These are phyloP conservation scores for Lamprotornis superbus DNA, from an alignment of 2,113 vertebrate genomes.

Conservation along the genomic window DNA sequence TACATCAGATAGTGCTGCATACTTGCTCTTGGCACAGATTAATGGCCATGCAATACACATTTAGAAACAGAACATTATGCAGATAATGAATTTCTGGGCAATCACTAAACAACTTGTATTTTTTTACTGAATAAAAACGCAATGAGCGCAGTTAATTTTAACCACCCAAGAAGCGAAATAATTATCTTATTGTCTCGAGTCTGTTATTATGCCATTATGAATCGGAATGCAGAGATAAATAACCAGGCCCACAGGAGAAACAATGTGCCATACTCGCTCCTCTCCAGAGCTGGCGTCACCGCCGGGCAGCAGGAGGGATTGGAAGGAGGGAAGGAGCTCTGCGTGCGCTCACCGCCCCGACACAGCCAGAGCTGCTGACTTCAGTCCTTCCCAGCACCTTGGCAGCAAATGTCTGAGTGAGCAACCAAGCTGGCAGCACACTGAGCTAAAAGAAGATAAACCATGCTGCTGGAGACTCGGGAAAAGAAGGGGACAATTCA, in stretches of 20 bases:
- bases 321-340: neutral
- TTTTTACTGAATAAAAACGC: constrained; percentile 23
- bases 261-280: neutral
- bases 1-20: constrained; percentile 22
- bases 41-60: constrained; percentile 6
- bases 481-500: neutral
- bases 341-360: rapidly evolving
- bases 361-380: neutral
- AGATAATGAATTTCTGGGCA: constrained; percentile 53
- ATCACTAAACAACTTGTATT: constrained; percentile 26
- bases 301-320: neutral
- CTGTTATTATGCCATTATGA: constrained; percentile 50
- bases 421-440: neutral
- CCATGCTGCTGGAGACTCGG: neutral
- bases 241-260: neutral
- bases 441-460: neutral
- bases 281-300: neutral
- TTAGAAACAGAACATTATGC: constrained; percentile 50
- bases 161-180: constrained; percentile 40
- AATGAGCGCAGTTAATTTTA: constrained; percentile 19
- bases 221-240: constrained; percentile 20
- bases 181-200: constrained; percentile 37
- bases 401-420: neutral
- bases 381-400: neutral
- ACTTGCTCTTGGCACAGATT: constrained; percentile 29